Percentiles rank a stretch among this genome's conserved stretches.
phyloP scores from a whole-genome alignment of 1,140 invertebrate species.

The Goniozus legneri region DNA sequence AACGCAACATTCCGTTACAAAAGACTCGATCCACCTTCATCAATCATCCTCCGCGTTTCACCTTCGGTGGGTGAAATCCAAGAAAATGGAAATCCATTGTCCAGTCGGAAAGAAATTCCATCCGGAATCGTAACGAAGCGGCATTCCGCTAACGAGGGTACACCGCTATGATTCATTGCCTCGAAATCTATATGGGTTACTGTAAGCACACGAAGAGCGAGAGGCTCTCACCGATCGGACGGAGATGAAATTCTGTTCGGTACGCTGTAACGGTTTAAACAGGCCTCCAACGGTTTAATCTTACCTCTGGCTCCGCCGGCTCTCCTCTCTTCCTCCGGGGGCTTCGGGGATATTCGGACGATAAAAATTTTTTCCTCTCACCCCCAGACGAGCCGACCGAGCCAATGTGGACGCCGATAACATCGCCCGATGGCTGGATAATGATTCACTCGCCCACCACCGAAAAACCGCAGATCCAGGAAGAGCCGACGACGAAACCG shows the following conservation, averaged over 20 bases:
- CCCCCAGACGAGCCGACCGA: conserved; percentile 46
- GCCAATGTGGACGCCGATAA: conserved; percentile 57
- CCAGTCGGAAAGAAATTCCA: too few relatives aligned
- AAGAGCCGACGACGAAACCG: conserved; percentile 22
- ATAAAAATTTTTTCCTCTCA: conserved; percentile 16
- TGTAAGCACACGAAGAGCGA: conserved; percentile 1
- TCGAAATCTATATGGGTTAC: too few relatives aligned
- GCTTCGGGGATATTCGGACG: neutral
- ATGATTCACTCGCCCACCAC: conserved; percentile 52
- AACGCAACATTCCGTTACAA: too few relatives aligned
- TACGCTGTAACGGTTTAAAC: conserved; percentile 34
- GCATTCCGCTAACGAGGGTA: too few relatives aligned
- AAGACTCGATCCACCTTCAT: too few relatives aligned
- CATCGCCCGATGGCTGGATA: conserved; percentile 65
- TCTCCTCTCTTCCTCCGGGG: neutral
- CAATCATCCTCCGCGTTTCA: conserved; percentile 5
- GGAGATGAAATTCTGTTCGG: conserved; percentile 24
- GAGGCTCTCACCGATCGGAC: conserved; percentile 2
- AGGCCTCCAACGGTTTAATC: conserved; percentile 21
- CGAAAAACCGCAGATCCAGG: conserved; percentile 23
- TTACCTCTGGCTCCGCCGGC: conserved; percentile 11
- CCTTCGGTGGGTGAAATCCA: conserved; percentile 29
- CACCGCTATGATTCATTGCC: too few relatives aligned
- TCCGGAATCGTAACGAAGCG: too few relatives aligned
- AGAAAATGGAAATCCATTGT: conserved; percentile 30